A percentile compares a stretch with the other conserved stretches of the same genome.
Conservation (phyloP, 1,140 invertebrate genomes). For the Macrostomum lignano region DNA sequence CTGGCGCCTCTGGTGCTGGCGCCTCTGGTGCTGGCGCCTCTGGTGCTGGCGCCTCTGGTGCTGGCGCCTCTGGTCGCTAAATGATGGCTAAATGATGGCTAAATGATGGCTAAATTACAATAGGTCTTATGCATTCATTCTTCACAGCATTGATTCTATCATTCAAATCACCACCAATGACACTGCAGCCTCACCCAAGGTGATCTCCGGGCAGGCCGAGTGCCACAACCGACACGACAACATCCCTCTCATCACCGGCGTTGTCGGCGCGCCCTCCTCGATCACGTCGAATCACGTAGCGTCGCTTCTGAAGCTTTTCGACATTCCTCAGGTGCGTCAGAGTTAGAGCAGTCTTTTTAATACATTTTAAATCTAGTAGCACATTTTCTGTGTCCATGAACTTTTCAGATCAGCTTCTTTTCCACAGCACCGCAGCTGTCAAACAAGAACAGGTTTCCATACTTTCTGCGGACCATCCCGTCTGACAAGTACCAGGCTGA, state of each 20-base stretch:
- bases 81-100: too few relatives aligned
- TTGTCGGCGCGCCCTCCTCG: slow-evolving; percentile 71
- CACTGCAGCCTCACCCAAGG: too few relatives aligned
- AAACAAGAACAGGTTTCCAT: slow-evolving; percentile 40
- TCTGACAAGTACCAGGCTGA: slow-evolving; percentile 45
- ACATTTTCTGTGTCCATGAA: not conserved
- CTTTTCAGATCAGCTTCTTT: slow-evolving; percentile 41
- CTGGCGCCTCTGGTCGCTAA: too few relatives aligned
- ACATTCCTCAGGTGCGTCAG: slow-evolving; percentile 55
- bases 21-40: too few relatives aligned
- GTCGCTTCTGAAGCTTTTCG: slow-evolving; percentile 64
- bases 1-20: too few relatives aligned
- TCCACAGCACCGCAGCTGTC: slow-evolving; percentile 43
- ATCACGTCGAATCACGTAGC: slow-evolving; percentile 84
- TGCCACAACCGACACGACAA: slow-evolving; percentile 39
- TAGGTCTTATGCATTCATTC: too few relatives aligned
- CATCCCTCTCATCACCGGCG: slow-evolving; percentile 63
- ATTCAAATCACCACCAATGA: too few relatives aligned
- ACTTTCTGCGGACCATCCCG: slow-evolving; percentile 46
- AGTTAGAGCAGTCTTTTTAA: slow-evolving; percentile 2
- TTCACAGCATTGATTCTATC: too few relatives aligned
- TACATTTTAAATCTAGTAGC: not conserved
- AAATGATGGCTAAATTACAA: too few relatives aligned
- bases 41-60: too few relatives aligned
- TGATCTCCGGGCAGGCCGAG: too few relatives aligned